Percentiles rank a stretch among this genome's conserved stretches.
These are phyloP conservation scores for Caligus rogercresseyi DNA, from an alignment of 1,140 invertebrate species.

Conservation along the genomic window DNA sequence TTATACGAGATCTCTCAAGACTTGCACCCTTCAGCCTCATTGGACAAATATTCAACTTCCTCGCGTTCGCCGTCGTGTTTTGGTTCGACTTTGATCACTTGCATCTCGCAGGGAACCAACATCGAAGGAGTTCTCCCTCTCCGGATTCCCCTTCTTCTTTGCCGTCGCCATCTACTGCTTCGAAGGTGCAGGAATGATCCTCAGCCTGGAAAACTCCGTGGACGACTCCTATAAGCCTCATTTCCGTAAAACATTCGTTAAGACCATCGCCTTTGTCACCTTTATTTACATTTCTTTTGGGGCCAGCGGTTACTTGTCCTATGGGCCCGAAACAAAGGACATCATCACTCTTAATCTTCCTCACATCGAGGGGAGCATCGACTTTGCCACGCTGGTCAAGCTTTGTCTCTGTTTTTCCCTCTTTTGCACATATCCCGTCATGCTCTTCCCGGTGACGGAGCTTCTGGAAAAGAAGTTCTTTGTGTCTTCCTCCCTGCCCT, in stretches of 20 bases:
- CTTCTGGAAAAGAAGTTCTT: slow-evolving; percentile 30
- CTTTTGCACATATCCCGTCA: slow-evolving; percentile 35
- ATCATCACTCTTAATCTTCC: slow-evolving; percentile 35
- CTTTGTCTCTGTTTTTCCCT: slow-evolving; percentile 32
- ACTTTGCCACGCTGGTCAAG: slow-evolving; percentile 33
- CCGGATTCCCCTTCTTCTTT: slow-evolving; percentile 34
- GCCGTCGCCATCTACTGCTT: slow-evolving; percentile 35
- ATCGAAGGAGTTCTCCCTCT: slow-evolving; percentile 31
- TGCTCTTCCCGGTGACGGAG: slow-evolving; percentile 34
- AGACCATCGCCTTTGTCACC: slow-evolving; percentile 31
- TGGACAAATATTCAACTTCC: slow-evolving; percentile 30
- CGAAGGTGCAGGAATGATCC: slow-evolving; percentile 35
- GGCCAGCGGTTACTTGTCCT: slow-evolving; percentile 31
- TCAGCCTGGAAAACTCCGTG: slow-evolving; percentile 32
- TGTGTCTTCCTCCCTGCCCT: background rate
- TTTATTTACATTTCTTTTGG: slow-evolving; percentile 34
- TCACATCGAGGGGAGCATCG: slow-evolving; percentile 26
- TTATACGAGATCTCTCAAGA: slow-evolving; percentile 30
- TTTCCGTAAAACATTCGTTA: slow-evolving; percentile 30
- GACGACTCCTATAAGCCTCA: slow-evolving; percentile 28
- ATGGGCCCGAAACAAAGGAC: slow-evolving; percentile 30
- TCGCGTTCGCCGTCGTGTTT: slow-evolving; percentile 34
- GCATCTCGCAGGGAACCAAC: slow-evolving; percentile 26
- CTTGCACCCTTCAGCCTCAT: slow-evolving; percentile 25
- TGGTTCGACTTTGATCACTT: slow-evolving; percentile 37